These are phyloP conservation scores for Drosophila subobscura DNA, from an alignment of 1,140 invertebrate genomes.

Conservation along the genomic window DNA sequence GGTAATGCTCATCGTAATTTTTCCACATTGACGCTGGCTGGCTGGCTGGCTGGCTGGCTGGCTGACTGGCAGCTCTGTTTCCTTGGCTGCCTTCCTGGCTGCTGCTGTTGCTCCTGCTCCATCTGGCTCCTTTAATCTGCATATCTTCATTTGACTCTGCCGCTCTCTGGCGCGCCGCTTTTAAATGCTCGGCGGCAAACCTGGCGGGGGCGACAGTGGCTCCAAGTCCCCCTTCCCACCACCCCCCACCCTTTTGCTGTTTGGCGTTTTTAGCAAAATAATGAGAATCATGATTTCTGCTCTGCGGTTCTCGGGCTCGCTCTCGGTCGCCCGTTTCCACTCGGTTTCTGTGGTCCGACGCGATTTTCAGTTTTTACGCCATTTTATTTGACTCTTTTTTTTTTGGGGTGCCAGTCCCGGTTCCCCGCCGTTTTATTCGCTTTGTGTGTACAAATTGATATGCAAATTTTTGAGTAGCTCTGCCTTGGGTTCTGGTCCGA, in stretches of 20 bases:
- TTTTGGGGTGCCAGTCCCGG: conserved; percentile 5
- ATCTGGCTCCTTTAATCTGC: conserved; percentile 81
- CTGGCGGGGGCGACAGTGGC: not conserved
- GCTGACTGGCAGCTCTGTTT: conserved; percentile 14
- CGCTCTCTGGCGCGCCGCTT: conserved; percentile 26
- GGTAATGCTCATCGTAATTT: conserved; percentile 83
- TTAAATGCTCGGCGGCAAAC: conserved; percentile 64
- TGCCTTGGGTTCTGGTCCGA: not conserved
- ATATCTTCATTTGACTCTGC: conserved; percentile 82
- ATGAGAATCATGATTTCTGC: conserved; percentile 83
- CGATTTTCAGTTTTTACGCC: conserved; percentile 75
- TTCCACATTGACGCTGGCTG: conserved; percentile 75
- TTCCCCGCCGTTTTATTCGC: not conserved
- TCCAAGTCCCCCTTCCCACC: no score
- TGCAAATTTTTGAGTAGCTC: conserved; percentile 76
- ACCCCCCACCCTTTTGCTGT: conserved; percentile 17
- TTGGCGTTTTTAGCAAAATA: conserved; percentile 80
- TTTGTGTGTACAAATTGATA: conserved; percentile 80
- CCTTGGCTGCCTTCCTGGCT: conserved; percentile 2
- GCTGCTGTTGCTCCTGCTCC: conserved; percentile 38
- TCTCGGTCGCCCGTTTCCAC: conserved; percentile 11
- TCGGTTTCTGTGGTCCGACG: conserved; percentile 39
- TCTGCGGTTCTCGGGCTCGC: conserved; percentile 25
- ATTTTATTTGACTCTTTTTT: conserved; percentile 50
- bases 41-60: not conserved